These are phyloP conservation scores for Drosophila merina DNA, from an alignment of 2,888 invertebrate species.

Conservation along the genomic window DNA sequence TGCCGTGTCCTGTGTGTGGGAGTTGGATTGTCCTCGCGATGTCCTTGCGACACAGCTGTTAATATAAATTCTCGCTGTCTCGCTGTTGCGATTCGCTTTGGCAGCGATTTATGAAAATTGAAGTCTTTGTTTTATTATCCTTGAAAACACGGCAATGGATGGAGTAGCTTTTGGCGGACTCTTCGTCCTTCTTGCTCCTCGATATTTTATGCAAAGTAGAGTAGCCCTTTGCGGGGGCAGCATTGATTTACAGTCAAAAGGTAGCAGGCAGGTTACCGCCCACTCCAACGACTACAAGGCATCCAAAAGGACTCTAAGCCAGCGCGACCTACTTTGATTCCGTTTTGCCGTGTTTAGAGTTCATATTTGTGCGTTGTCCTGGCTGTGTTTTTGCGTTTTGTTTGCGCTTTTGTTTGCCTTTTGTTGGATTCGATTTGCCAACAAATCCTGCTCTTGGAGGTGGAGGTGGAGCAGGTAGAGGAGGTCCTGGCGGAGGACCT, in stretches of 20 bases:
- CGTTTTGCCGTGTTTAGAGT: constrained; percentile 54
- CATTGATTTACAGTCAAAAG: constrained; percentile 49
- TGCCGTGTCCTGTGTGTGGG: not conserved
- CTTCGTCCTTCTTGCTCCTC: constrained; percentile 39
- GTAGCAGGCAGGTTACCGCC: constrained; percentile 33
- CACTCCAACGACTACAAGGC: constrained; percentile 6
- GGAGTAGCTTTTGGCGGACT: constrained; percentile 5
- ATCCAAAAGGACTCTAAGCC: constrained; percentile 12
- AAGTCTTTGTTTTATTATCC: constrained; percentile 73
- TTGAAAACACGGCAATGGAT: constrained; percentile 32
- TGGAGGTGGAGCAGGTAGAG: not conserved
- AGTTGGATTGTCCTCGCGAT: constrained; percentile 21
- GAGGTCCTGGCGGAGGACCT: not conserved
- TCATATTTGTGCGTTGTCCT: constrained; percentile 46
- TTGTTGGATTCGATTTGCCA: constrained; percentile 36
- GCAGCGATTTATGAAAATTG: constrained; percentile 79
- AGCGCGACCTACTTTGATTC: constrained; percentile 61
- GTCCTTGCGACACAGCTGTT: constrained; percentile 65
- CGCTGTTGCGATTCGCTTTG: constrained; percentile 54
- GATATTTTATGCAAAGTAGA: constrained; percentile 73
- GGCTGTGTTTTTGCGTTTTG: constrained; percentile 4
- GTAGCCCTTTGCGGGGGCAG: constrained; percentile 19
- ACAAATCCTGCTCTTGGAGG: not conserved
- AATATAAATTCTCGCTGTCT: constrained; percentile 66
- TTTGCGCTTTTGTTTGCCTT: constrained; percentile 18